Percentiles rank a stretch among this genome's conserved stretches.
Evolutionary conservation across 2,888 invertebrate genomes (phyloP).

Genomic region (Stenoptilia bipunctidactyla): DNA sequence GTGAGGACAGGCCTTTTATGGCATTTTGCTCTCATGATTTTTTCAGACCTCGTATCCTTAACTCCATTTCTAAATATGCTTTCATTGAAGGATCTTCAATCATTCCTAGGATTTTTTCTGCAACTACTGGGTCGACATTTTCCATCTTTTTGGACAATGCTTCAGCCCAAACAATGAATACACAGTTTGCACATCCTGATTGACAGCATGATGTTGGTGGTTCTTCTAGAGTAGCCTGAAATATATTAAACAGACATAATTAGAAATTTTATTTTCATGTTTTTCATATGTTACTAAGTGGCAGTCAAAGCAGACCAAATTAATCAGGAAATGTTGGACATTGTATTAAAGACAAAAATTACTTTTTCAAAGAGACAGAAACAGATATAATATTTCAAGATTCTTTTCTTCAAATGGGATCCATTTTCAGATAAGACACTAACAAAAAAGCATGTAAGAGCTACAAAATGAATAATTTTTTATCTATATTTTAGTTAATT

Average conservation of each 20-base stretch:
- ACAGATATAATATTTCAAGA: no score
- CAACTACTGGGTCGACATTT: conserved; percentile 76
- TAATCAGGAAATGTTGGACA: no score
- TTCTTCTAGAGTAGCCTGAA: conserved; percentile 69
- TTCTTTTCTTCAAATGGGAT: no score
- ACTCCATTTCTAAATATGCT: conserved; percentile 85
- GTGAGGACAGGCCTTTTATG: no score
- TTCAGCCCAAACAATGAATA: conserved; percentile 92
- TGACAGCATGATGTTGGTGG: conserved; percentile 90
- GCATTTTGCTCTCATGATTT: no score
- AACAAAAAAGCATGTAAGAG: no score
- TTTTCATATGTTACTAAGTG: conserved; percentile 42
- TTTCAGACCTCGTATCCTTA: conserved; percentile 57
- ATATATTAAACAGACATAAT: conserved; percentile 8
- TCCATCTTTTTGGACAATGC: conserved; percentile 73
- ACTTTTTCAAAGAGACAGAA: no score
- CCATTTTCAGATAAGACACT: no score
- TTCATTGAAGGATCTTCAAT: conserved; percentile 85
- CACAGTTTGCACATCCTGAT: conserved; percentile 94
- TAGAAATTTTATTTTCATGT: conserved; percentile 30
- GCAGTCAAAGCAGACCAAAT: no score
- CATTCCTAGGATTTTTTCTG: conserved; percentile 79
- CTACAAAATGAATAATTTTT: no score
- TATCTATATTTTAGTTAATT: no score
- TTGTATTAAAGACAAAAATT: no score